phyloP scores from a whole-genome alignment of 2,797 vertebrate genomes.

The Ctenopoma kingsleyae region DNA sequence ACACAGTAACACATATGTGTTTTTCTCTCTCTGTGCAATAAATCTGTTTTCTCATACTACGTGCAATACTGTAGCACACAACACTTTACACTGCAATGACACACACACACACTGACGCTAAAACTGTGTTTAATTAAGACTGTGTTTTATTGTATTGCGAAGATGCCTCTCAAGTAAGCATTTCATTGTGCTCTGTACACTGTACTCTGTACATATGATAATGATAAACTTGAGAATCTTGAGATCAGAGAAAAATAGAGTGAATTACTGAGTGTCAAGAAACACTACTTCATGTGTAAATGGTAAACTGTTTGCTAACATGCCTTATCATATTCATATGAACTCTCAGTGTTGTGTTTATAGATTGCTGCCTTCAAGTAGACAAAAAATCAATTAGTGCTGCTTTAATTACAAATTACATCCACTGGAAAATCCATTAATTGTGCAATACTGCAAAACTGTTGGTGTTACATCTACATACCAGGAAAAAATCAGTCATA shows the following conservation, averaged over 20 bases:
- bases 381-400: conserved; percentile 1
- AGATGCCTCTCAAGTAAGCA: too few relatives aligned
- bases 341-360: background rate
- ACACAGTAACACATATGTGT: too few relatives aligned
- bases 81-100: too few relatives aligned
- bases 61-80: too few relatives aligned
- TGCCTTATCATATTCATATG: background rate
- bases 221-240: too few relatives aligned
- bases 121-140: too few relatives aligned
- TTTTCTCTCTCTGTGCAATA: too few relatives aligned
- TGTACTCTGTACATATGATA: too few relatives aligned
- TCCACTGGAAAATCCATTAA: background rate
- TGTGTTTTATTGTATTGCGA: too few relatives aligned
- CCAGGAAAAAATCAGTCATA: background rate
- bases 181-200: too few relatives aligned
- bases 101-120: too few relatives aligned
- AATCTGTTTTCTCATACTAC: too few relatives aligned
- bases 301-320: background rate
- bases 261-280: background rate
- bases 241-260: background rate
- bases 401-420: background rate
- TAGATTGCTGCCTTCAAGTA: background rate
- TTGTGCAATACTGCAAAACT: background rate
- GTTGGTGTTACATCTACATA: background rate
- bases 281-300: background rate